A percentile compares a stretch with the other conserved stretches of the same genome.
These are phyloP conservation scores for Chrysolina oricalcia DNA, from an alignment of 2,888 invertebrate genomes.

Conservation along the genomic window DNA sequence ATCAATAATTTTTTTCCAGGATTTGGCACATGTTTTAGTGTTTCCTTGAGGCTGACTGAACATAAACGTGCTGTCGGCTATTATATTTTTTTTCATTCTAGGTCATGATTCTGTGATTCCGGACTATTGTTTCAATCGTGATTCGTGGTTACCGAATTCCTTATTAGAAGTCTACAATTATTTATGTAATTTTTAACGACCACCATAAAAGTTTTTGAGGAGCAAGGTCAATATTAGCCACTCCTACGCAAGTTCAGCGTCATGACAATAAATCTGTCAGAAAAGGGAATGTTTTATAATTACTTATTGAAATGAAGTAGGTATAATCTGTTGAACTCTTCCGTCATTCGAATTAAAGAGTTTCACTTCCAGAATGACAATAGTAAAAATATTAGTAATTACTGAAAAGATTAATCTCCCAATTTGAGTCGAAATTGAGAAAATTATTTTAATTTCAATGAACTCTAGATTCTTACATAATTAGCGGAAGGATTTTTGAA, in stretches of 20 bases:
- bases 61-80: background rate
- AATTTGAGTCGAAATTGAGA: background rate
- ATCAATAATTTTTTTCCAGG: background rate
- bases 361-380: background rate
- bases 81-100: background rate
- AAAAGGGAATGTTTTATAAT: background rate
- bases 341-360: background rate
- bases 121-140: constrained; percentile 23
- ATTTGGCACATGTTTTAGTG: background rate
- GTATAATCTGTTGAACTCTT: background rate
- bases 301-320: background rate
- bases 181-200: constrained; percentile 32
- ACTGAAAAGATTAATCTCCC: background rate
- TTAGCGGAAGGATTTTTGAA: background rate
- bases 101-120: constrained; percentile 20
- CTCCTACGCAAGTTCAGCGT: constrained; percentile 42
- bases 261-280: constrained; percentile 23
- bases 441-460: background rate
- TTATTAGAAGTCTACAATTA: constrained; percentile 26
- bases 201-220: constrained; percentile 49
- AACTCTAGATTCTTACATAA: background rate
- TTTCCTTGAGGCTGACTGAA: background rate
- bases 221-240: constrained; percentile 55
- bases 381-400: background rate
- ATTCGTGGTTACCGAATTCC: constrained; percentile 18